Evolutionary conservation across 2,888 invertebrate species (phyloP).

Genomic region (Nymphalis c-album): DNA sequence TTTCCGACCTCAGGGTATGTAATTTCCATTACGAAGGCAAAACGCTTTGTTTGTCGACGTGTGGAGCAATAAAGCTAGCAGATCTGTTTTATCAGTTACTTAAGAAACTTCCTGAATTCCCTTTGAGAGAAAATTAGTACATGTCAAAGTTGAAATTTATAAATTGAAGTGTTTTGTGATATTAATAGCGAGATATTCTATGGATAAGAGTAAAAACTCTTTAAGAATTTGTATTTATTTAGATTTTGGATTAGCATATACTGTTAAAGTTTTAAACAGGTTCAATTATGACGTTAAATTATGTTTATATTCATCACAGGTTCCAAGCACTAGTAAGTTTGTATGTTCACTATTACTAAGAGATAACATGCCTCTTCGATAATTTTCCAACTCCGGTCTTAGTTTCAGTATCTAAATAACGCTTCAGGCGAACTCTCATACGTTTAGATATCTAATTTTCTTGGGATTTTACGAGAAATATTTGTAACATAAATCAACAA

Average conservation of each 20-base stretch:
- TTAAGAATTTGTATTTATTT: no score
- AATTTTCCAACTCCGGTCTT: slow-evolving; percentile 26
- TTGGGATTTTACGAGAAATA: slow-evolving; percentile 22
- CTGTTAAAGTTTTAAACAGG: no score
- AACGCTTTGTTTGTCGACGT: slow-evolving; percentile 72
- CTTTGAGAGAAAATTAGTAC: neutral
- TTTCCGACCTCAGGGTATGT: slow-evolving; percentile 79
- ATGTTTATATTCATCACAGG: slow-evolving; percentile 13
- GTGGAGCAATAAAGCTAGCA: slow-evolving; percentile 61
- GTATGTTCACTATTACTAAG: slow-evolving; percentile 19
- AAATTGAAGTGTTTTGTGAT: neutral
- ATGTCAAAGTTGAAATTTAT: neutral
- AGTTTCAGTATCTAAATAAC: slow-evolving; percentile 25
- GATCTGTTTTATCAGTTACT: slow-evolving; percentile 57
- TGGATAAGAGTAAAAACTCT: no score
- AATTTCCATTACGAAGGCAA: slow-evolving; percentile 77
- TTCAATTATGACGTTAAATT: neutral
- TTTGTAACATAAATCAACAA: slow-evolving; percentile 10
- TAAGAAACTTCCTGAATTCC: slow-evolving; percentile 25
- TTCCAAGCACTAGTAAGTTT: slow-evolving; percentile 21
- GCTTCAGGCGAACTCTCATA: slow-evolving; percentile 16
- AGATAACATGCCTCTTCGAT: slow-evolving; percentile 26
- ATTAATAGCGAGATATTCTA: no score
- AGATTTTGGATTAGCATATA: no score
- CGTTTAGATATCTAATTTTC: slow-evolving; percentile 25